A percentile compares a stretch with the other conserved stretches of the same genome.
Conservation (phyloP, 2,888 invertebrate species). For the Willowsia nigromaculata region DNA sequence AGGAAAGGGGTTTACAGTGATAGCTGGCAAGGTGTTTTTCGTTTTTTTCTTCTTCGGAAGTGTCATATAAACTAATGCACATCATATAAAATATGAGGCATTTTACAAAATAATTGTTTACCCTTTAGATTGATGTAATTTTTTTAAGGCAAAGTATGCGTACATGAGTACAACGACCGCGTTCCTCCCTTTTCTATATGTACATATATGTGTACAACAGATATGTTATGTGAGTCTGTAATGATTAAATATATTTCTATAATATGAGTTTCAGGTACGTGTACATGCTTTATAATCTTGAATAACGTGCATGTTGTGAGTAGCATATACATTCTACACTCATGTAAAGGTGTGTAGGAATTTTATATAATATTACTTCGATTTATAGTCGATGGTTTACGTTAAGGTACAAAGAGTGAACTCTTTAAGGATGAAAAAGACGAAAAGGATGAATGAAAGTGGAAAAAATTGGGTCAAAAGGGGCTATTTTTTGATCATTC, state of each 20-base stretch:
- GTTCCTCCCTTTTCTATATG: too few species aligned
- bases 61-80: neutral
- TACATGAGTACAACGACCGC: neutral
- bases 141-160: neutral
- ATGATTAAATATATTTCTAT: too few species aligned
- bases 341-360: too few species aligned
- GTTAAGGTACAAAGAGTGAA: too few species aligned
- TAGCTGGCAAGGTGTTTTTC: constrained; percentile 39
- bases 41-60: neutral
- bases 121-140: constrained; percentile 17
- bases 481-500: constrained; percentile 42
- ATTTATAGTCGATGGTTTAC: too few species aligned
- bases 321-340: too few species aligned
- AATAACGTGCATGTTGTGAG: too few species aligned
- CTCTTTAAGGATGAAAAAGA: neutral
- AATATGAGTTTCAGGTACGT: too few species aligned
- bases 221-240: too few species aligned
- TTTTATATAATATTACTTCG: too few species aligned
- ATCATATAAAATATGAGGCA: neutral
- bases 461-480: constrained; percentile 55
- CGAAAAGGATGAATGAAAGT: neutral
- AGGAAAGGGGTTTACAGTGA: neutral
- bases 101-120: neutral
- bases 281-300: too few species aligned
- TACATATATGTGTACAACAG: too few species aligned